Evolutionary conservation across 2,797 vertebrate species (phyloP).

Genomic region (Schizopygopsis malacanthus): DNA sequence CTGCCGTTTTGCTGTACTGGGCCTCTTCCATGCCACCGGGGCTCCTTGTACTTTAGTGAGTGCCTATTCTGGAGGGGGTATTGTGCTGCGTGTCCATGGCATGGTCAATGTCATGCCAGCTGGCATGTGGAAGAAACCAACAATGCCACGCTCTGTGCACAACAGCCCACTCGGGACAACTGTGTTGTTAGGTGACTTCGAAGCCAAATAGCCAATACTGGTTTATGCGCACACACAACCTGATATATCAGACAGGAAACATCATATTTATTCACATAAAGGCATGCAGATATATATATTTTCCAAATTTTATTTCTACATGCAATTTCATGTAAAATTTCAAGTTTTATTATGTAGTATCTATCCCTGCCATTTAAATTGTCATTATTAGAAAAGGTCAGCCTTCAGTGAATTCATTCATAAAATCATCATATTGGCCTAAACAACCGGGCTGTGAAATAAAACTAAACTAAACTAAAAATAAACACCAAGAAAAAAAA

Average conservation of each 20-base stretch:
- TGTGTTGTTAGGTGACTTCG: conserved; percentile 67
- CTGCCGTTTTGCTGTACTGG: conserved; percentile 65
- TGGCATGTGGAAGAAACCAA: conserved; percentile 68
- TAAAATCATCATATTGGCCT: neutral
- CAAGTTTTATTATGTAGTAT: neutral
- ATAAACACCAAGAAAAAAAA: neutral
- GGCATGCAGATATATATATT: neutral
- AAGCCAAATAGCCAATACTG: conserved; percentile 68
- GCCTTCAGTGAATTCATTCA: neutral
- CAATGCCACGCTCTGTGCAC: conserved; percentile 75
- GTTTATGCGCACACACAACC: neutral
- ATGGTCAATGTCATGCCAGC: conserved; percentile 77
- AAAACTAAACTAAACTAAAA: neutral
- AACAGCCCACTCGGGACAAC: conserved; percentile 69
- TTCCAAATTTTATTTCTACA: neutral
- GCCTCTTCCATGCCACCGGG: conserved; percentile 74
- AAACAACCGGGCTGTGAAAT: neutral
- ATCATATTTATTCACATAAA: conserved; percentile 7
- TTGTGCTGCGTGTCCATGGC: conserved; percentile 76
- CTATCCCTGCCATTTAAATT: neutral
- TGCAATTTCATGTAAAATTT: neutral
- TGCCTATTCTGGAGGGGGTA: conserved; percentile 74
- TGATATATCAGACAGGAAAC: neutral
- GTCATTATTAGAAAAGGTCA: neutral
- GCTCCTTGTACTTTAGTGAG: conserved; percentile 75